Evolutionary conservation across 2,113 vertebrate genomes (phyloP), one percentile per base, ranked within the genome.

Genomic region (Forbesichthys papilliferus): DNA sequence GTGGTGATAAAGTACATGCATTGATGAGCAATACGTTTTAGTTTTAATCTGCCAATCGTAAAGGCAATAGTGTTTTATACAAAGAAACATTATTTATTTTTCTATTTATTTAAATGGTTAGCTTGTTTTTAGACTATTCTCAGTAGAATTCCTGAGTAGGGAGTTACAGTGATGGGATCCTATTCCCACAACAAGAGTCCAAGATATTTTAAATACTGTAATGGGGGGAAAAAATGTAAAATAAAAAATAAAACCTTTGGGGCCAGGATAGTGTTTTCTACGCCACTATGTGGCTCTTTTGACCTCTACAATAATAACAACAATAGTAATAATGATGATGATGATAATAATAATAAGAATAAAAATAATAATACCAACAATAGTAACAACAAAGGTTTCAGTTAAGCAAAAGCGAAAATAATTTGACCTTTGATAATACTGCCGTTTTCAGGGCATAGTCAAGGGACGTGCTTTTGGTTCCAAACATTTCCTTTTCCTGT

Each of bases 341-440:
- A 42, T 42, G 7, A 42, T 42, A 42, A 7, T 42, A 42, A 42
- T 42, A 42, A 42, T 42, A 42, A 42, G 1, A 42, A 42, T 8
- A 27, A 27, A 27, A 27, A 42, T 42, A 42, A 42, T 42, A 42
- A 7, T 3, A 42, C 4, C 7, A 42, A 42, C 7, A 42, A 42
- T 8, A 42, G 7, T 8, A 42, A 42, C 36, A 42, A 54, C 48
- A 49, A 61, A 68, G 33, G 47, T 63, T 58, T 65, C 55, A 70
- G 61, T 61, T 71, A 52, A 65, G 59, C 46, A 71, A 82, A 62
- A 77, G 68, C 75, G 65, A 14, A 11, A 78, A 69, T 71, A 55
- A 62, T 79, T 77, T 90, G 82, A 83, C 78, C 69, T 72, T 82
- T 85, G 51, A 89, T 88, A 92, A 92, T 88, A 93, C 86, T 91